Evolutionary conservation across 2,888 invertebrate genomes (phyloP).

Genomic region (Blastobasis lacticolella): DNA sequence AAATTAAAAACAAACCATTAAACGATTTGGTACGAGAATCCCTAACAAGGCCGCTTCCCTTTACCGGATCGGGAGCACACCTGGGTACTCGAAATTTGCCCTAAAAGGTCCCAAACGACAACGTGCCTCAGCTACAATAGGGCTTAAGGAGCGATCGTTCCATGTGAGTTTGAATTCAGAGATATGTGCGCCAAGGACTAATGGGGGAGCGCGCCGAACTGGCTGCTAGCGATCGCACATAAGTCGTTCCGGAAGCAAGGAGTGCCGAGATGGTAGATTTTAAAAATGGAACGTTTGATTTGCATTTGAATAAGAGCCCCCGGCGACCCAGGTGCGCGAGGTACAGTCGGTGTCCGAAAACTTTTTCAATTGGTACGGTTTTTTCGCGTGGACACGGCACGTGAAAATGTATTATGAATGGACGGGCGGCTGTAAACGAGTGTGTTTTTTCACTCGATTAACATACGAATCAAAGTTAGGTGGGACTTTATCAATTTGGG

Average conservation of each 20-base stretch:
- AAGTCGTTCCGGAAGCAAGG: conserved; percentile 70
- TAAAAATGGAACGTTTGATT: conserved; percentile 76
- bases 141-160: conserved; percentile 23
- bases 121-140: conserved; percentile 18
- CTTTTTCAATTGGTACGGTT: conserved; percentile 30
- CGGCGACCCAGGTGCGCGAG: conserved; percentile 69
- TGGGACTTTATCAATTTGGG: no score
- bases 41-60: conserved; percentile 72
- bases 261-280: conserved; percentile 72
- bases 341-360: conserved; percentile 54
- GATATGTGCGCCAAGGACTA: conserved; percentile 15
- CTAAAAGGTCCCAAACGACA: conserved; percentile 72
- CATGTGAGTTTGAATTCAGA: conserved; percentile 22
- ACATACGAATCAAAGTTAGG: conserved; percentile 22
- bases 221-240: conserved; percentile 57
- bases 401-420: conserved; percentile 51
- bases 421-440: conserved; percentile 42
- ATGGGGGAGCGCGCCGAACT: conserved; percentile 24
- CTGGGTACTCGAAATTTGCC: conserved; percentile 71
- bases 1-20: conserved; percentile 75
- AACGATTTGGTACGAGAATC: conserved; percentile 70
- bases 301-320: conserved; percentile 75
- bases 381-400: conserved; percentile 17
- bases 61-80: conserved; percentile 74
- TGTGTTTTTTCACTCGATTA: conserved; percentile 35